Evolutionary conservation across 2,113 vertebrate genomes (phyloP).

Genomic region (Theristicus caerulescens): DNA sequence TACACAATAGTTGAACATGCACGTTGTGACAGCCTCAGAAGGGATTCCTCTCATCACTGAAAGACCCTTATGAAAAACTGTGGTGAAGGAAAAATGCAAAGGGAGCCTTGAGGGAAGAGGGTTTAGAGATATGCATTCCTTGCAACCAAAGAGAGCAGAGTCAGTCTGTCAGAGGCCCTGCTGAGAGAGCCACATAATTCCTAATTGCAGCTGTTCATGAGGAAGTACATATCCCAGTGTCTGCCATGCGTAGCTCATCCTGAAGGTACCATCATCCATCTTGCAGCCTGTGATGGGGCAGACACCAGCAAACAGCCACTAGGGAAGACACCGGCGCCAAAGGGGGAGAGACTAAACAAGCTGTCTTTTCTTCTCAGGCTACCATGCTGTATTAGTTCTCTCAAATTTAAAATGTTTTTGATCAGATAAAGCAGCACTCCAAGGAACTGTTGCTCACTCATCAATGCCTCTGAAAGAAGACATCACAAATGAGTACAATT

Average conservation of each 20-base stretch:
- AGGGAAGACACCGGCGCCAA: not conserved
- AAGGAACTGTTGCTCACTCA: not conserved
- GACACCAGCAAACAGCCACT: not conserved
- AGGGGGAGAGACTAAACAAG: not conserved
- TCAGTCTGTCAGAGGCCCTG: not conserved
- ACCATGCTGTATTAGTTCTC: not conserved
- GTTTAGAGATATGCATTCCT: fast-evolving
- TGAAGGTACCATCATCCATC: not conserved
- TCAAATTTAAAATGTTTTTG: not conserved
- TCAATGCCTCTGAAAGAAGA: not conserved
- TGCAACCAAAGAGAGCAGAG: not conserved
- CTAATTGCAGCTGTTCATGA: not conserved
- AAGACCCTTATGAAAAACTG: not conserved
- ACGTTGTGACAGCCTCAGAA: not conserved
- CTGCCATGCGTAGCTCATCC: not conserved
- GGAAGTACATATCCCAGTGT: not conserved
- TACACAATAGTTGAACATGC: not conserved
- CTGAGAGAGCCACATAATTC: fast-evolving
- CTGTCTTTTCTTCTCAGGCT: not conserved
- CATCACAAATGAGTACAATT: not conserved
- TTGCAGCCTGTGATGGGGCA: not conserved
- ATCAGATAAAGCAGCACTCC: not conserved
- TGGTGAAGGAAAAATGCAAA: not conserved
- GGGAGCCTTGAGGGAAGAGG: not conserved
- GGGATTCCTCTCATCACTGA: not conserved